Percentiles rank a stretch among this genome's conserved stretches.
Evolutionary conservation across 1,140 invertebrate species (phyloP).

Genomic region (Mycetomoellerius zeteki): DNA sequence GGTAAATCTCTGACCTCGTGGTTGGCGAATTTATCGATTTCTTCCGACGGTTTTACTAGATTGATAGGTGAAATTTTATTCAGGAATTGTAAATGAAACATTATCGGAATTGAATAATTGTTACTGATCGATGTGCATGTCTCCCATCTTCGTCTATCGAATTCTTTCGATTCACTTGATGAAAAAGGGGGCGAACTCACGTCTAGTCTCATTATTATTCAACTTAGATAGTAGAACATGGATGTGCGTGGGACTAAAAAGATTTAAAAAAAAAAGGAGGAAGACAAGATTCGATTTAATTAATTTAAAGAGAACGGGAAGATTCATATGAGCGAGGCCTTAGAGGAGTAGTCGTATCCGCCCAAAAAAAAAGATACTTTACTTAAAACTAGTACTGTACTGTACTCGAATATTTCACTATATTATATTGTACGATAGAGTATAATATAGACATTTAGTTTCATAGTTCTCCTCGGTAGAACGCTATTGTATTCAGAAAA

Average conservation of each 20-base stretch:
- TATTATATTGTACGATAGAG: conserved; percentile 74
- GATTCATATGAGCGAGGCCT: conserved; percentile 86
- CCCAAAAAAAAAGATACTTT: conserved; percentile 79
- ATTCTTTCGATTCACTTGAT: conserved; percentile 76
- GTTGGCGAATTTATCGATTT: conserved; percentile 16
- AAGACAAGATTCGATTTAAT: conserved; percentile 23
- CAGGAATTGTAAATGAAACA: conserved; percentile 73
- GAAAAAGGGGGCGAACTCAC: conserved; percentile 69
- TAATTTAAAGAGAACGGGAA: conserved; percentile 66
- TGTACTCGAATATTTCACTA: conserved; percentile 74
- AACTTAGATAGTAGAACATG: conserved; percentile 78
- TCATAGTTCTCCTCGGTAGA: conserved; percentile 79
- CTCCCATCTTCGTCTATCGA: conserved; percentile 59
- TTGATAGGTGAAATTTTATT: conserved; percentile 68
- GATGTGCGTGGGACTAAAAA: conserved; percentile 76
- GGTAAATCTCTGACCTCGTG: background rate
- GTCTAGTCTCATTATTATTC: conserved; percentile 78
- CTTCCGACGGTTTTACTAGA: conserved; percentile 65
- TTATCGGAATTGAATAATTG: conserved; percentile 80
- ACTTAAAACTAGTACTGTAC: conserved; percentile 71
- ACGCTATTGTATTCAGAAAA: conserved; percentile 64
- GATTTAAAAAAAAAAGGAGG: background rate
- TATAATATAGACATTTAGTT: conserved; percentile 81
- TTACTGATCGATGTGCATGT: conserved; percentile 64
- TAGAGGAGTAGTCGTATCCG: conserved; percentile 86